Evolutionary conservation across 2,888 invertebrate species (phyloP), one percentile per base, ranked within the genome.

Genomic region (Zaprionus lineosus): DNA sequence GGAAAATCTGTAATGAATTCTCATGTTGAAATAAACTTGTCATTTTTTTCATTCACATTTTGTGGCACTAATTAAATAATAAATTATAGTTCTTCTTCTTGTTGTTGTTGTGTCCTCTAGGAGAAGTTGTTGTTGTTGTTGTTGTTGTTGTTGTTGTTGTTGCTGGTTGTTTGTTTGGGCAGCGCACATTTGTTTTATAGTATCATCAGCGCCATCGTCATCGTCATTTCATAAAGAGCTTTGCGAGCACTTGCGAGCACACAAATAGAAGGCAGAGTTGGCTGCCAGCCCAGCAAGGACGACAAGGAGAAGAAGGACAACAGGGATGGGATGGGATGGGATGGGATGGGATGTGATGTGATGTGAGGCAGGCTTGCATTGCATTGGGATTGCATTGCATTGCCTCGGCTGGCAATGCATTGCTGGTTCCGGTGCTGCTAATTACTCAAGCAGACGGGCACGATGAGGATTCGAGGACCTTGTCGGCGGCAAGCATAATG

Each of bases 401-500:
- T 16, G 37, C 37, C 16, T 18, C n/a, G 18, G 29, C 33, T 40
- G n/a, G n/a, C n/a, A n/a, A n/a, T n/a, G n/a, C n/a, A n/a, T 56
- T 29, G 51, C 36, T 55, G 51, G 46, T 71, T 78, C 68, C 72
- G 68, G 71, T 65, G 34, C 76, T 77, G 76, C 81, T 77, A 78
- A 78, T 78, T 78, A 78, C 78, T 78, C 75, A 78, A 78, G 78
- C 75, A 82, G 78, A 78, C 73, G 62, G 47, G 34, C 26, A 58
- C 40, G 57, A 53, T 41, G 67, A 39, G 62, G 39, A 71, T 60
- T 71, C 64, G 65, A 77, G 81, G 77, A 81, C 66, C 74, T 76
- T 71, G 77, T 74, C 81, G 81, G 64, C 64, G 40, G 74, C 68
- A 70, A 72, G 70, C 67, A 78, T 78, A 78, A 78, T 82, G 78